Evolutionary conservation across 1,140 invertebrate species (phyloP), one percentile per base, ranked within the genome.

Genomic region (Liolophura sinensis): DNA sequence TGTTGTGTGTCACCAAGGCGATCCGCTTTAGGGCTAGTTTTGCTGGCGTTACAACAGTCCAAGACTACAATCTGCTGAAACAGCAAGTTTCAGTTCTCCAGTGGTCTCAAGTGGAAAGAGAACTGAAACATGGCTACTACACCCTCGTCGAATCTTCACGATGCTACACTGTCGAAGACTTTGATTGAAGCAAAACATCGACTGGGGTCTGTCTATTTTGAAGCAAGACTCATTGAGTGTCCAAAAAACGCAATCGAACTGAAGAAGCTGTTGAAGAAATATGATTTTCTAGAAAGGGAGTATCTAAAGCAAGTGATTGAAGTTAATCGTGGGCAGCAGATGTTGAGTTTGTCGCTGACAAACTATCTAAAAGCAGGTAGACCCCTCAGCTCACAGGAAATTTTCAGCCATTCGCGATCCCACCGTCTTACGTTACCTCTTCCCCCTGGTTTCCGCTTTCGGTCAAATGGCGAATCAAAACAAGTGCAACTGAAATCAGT

Each of bases 231-330:
- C 15, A 62, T 72, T 40, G 70, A 72, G 62, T 72, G 70, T 69
- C 70, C 67, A 3, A 56, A 69, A 64, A 72, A 72, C 59, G 70
- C 70, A 18, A 46, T 72, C 25, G 70, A 72, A 69, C 49, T 72
- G 18, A 46, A 64, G 60, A 72, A 65, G 62, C 60, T 69, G 0
- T 27, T 65, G 49, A 55, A 69, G 7, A 64, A 48, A 52, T 60
- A 47, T n/a, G 67, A 67, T 27, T 62, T 69, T 4, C 50, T 72
- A 15, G 70, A 72, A 20, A 68, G 67, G 54, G 55, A 69, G 56
- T 31, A 47, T 20, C 57, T 66, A 20, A 62, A 62, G 22, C 27
- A 16, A 12, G 16, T 69, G 11, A 57, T 61, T 31, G 67, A 72
- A 55, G 40, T 15, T 4, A 64, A 48, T 56, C 54, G 64, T 49